Percentiles rank a stretch among this genome's conserved stretches.
Evolutionary conservation across 2,797 vertebrate genomes (phyloP).

Genomic region (Phrynocephalus guinanensis): DNA sequence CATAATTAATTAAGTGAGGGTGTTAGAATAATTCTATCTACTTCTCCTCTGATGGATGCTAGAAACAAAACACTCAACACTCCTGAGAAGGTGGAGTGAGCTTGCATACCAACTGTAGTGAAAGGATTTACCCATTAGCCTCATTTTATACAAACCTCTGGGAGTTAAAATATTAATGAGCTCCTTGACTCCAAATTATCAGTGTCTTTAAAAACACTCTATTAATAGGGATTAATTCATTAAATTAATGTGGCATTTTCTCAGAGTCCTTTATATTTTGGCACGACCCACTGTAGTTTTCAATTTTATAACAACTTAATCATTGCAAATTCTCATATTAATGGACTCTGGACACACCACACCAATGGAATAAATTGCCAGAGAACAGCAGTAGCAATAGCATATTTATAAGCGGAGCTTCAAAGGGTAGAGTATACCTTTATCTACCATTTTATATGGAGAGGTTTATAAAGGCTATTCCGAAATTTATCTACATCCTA

Average conservation of each 20-base stretch:
- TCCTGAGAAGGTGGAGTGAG: constrained; percentile 24
- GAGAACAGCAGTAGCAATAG: constrained; percentile 25
- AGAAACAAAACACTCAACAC: constrained; percentile 24
- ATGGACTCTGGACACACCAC: constrained; percentile 11
- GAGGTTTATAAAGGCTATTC: constrained; percentile 18
- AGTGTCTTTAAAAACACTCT: constrained; percentile 47
- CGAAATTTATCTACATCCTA: constrained; percentile 36
- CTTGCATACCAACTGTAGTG: constrained; percentile 17
- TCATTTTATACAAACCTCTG: constrained; percentile 32
- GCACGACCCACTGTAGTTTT: not conserved
- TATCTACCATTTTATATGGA: not conserved
- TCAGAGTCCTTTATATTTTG: constrained; percentile 33
- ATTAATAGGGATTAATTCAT: constrained; percentile 48
- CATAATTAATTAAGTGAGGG: constrained; percentile 34
- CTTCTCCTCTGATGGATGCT: constrained; percentile 41
- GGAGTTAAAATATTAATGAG: constrained; percentile 39
- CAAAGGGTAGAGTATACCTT: not conserved
- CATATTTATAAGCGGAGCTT: constrained; percentile 19
- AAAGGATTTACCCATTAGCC: constrained; percentile 28
- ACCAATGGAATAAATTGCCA: constrained; percentile 28
- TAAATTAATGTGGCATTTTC: constrained; percentile 47
- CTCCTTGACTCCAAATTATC: constrained; percentile 41
- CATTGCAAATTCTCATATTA: constrained; percentile 26
- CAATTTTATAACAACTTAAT: constrained; percentile 33
- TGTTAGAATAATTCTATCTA: constrained; percentile 47